Evolutionary conservation across 2,113 vertebrate genomes (phyloP).

Genomic region (Proteles cristata): DNA sequence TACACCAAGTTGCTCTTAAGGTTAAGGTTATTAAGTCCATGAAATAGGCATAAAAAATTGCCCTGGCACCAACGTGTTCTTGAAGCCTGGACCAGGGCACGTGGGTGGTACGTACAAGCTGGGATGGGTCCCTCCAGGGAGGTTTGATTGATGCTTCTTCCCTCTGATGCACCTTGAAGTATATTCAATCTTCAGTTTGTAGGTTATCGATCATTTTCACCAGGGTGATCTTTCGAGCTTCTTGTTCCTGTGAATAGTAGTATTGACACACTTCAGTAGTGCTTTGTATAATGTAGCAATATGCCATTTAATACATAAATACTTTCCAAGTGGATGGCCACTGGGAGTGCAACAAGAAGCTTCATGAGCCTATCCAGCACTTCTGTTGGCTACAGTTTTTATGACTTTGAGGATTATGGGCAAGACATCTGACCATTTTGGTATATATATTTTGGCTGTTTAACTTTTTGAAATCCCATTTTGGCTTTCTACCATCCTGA

Average conservation of each 20-base stretch:
- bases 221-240: not conserved
- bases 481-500: not conserved
- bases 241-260: not conserved
- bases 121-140: not conserved
- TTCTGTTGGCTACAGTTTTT: not conserved
- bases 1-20: not conserved
- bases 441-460: not conserved
- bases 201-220: not conserved
- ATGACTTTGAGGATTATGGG: not conserved
- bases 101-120: accelerated
- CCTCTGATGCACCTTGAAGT: not conserved
- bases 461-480: not conserved
- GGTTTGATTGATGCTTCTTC: not conserved
- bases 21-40: not conserved
- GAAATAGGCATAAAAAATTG: not conserved
- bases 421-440: not conserved
- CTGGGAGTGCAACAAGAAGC: not conserved
- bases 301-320: not conserved
- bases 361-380: not conserved
- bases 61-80: not conserved
- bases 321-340: not conserved
- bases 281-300: not conserved
- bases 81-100: not conserved
- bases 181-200: not conserved
- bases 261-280: not conserved